Base-by-base conservation (phyloP, 1,140 invertebrate species). In the Ceratitis capitata region DNA sequence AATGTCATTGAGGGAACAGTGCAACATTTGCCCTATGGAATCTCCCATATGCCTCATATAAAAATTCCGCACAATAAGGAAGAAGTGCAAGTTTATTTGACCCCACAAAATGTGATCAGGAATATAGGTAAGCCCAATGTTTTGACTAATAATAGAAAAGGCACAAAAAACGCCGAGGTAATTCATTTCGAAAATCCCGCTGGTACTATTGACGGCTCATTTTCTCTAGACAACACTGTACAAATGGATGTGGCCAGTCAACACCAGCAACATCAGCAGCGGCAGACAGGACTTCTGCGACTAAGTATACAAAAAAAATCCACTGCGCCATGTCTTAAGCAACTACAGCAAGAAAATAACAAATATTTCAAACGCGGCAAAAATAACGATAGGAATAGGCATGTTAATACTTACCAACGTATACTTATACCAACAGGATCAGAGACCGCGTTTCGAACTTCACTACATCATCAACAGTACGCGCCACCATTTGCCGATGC, bases 51-150 rank as follows among this genome's bases (percentile, higher is more conserved):
- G 82, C 86, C 88, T 0, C 26, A 86, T 3, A 61, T 90, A 10
- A 89, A 88, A 85, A 88, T 90, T 78, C 88, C 88, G 2, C 26
- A 83, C 0, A 78, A 87, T 56, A 86, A 89, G 51, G 53, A 85
- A 2, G 82, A 88, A 16, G 84, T 89, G 1, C 85, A 89, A 3
- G 86, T 90, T 0, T 86, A 58, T 3, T 47, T 90, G 3, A 89
- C 86, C 0, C 86, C 88, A 0, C 84, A 88, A 69, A 86, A 86
- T 29, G 7, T 47, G 3, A 69, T 69, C 14, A 47, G 19, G 10
- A 10, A 58, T 16, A 61, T 84, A n/a, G 3, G 5, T 35, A 16
- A 45, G 45, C 83, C 42, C 26, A 10, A 16, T 64, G n/a, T 35
- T 29, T 12, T 83, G 10, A 23, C n/a, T n/a, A 19, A 45, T n/a